A percentile compares a stretch with the other conserved stretches of the same genome.
Conservation (phyloP, 2,888 invertebrate species). For the Fabriciana adippe region DNA sequence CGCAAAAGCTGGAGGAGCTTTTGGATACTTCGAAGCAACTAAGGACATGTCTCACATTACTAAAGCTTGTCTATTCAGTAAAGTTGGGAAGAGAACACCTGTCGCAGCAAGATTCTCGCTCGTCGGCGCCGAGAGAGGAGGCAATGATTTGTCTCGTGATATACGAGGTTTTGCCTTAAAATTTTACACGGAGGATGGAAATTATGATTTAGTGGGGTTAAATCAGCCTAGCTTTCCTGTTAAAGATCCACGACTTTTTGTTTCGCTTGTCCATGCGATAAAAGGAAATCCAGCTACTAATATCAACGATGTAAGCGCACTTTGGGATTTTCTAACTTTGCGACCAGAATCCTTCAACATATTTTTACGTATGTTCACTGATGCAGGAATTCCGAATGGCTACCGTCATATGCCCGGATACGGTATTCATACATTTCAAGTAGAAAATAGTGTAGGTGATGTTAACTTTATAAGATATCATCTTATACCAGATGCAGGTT, state of each 20-base stretch:
- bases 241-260: constrained; percentile 92
- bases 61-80: constrained; percentile 83
- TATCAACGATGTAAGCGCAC: constrained; percentile 85
- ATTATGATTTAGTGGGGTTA: too few species aligned
- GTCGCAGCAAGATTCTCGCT: constrained; percentile 89
- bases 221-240: constrained; percentile 95
- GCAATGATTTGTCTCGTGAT: too few species aligned
- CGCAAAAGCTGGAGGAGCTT: constrained; percentile 94
- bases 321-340: constrained; percentile 78
- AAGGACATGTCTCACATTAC: constrained; percentile 86
- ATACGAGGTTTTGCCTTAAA: too few species aligned
- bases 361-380: constrained; percentile 89
- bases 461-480: constrained; percentile 93
- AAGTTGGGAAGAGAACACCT: constrained; percentile 88
- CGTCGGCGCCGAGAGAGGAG: constrained; percentile 91
- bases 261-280: constrained; percentile 92
- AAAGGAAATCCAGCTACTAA: constrained; percentile 82
- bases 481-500: constrained; percentile 92
- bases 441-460: constrained; percentile 87
- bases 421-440: constrained; percentile 93
- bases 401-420: constrained; percentile 95
- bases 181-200: too few species aligned
- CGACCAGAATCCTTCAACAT: constrained; percentile 87
- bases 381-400: constrained; percentile 93
- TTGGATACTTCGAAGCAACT: constrained; percentile 91